These are phyloP conservation scores for Hypotaenidia okinawae DNA, from an alignment of 2,797 vertebrate species.

Conservation along the genomic window DNA sequence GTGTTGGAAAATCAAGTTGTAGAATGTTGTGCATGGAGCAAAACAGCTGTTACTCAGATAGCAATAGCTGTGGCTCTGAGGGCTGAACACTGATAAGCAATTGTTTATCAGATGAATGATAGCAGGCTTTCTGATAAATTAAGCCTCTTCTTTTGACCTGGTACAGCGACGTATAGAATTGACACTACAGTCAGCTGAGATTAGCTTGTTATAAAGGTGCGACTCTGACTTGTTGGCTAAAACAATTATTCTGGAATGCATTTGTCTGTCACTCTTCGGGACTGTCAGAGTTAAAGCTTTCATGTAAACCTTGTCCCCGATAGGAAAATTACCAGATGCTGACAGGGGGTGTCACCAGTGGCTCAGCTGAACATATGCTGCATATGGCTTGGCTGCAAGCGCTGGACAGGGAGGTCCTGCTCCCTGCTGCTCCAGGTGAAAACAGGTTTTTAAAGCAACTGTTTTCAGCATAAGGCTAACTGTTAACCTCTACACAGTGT, in stretches of 20 bases:
- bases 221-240: background rate
- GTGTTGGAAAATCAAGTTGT: background rate
- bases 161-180: background rate
- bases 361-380: constrained; percentile 30
- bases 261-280: background rate
- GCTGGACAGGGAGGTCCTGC: background rate
- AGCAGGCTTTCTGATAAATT: background rate
- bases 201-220: background rate
- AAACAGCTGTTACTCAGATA: background rate
- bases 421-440: background rate
- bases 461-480: background rate
- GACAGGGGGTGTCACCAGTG: constrained; percentile 63
- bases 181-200: background rate
- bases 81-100: background rate
- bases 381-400: background rate
- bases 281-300: constrained; percentile 51
- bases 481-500: background rate
- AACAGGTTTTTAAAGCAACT: constrained; percentile 6
- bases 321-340: constrained; percentile 62
- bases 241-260: constrained; percentile 2
- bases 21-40: background rate
- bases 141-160: background rate
- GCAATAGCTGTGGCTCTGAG: background rate
- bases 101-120: background rate
- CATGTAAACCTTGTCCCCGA: background rate